phyloP scores from a whole-genome alignment of 2,797 vertebrate genomes.

The Oreochromis grahami region DNA sequence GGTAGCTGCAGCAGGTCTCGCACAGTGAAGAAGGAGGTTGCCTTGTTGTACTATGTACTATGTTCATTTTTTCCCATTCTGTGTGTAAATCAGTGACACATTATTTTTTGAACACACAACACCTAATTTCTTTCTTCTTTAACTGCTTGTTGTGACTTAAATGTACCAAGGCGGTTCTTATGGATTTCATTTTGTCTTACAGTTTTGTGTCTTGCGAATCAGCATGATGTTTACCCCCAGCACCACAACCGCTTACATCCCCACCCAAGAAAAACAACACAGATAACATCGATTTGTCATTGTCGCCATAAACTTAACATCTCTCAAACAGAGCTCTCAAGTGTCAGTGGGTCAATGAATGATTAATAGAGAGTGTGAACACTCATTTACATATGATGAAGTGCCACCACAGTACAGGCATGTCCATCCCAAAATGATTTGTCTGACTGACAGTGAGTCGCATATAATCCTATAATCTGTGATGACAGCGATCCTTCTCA shows the following conservation, averaged over 20 bases:
- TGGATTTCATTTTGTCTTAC: background rate
- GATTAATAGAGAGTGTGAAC: background rate
- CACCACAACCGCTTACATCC: background rate
- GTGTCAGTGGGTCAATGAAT: background rate
- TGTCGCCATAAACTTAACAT: background rate
- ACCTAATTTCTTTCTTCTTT: background rate
- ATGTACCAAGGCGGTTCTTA: background rate
- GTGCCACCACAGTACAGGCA: background rate
- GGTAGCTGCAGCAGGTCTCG: background rate
- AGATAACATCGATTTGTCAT: background rate
- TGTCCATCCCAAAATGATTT: conserved; percentile 9
- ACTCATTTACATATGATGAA: background rate
- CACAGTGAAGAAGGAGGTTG: background rate
- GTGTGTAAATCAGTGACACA: background rate
- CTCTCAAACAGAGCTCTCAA: background rate
- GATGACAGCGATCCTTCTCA: conserved; percentile 70
- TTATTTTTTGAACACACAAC: background rate
- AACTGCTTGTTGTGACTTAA: background rate
- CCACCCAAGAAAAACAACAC: background rate
- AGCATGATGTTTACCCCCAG: background rate
- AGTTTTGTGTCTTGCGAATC: background rate
- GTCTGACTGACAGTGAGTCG: conserved; percentile 34
- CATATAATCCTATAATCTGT: conserved; percentile 74
- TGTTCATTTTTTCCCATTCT: background rate
- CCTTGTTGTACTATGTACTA: background rate